Evolutionary conservation across 1,140 invertebrate genomes (phyloP), one percentile per base, ranked within the genome.

Genomic region (Brachionus plicatilis): DNA sequence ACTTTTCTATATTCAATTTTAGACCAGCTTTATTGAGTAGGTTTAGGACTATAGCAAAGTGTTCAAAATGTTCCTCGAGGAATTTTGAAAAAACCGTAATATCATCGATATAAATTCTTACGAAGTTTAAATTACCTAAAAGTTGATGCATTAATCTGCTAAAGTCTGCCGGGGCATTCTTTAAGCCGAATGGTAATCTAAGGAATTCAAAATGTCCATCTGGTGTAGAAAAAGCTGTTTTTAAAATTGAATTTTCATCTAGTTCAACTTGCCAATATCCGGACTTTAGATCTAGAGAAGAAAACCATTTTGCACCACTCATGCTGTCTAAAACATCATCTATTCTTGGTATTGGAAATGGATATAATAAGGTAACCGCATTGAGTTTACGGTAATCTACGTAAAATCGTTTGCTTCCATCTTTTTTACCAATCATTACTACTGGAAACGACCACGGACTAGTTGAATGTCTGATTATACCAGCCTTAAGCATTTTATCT

Each of bases 121-220:
- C 92, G 91, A 0, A 92, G 45, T n/a, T 82, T 1, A 85, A 5
- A 2, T 87, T 20, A 8, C 86, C 87, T 1, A 91, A 85, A 2
- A 91, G 86, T 20, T 87, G 43, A 85, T 90, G 86, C 43, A 92
- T 91, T 12, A 89, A 88, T 9, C 91, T 79, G 86, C 91, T 89
- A 84, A 91, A 92, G 7, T 87, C 86, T 14, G 87, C 83, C 6
- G 88, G 87, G n/a, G 88, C 86, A 85, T 90, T 43, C 9, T 4
- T 43, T 90, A 91, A 78, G 33, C 90, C 90, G 85, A 90, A 90
- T 17, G 88, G 88, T 86, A 91, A n/a, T 45, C 70, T 41, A 45
- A n/a, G 11, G 29, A 78, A 78, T 78, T 78, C 20, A 53, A 43
- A 78, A 27, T 45, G 43, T 6, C 43, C 43, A 37, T 80, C 78